These are phyloP conservation scores for Conomelus anceps DNA, from an alignment of 2,888 invertebrate species.

Conservation along the genomic window DNA sequence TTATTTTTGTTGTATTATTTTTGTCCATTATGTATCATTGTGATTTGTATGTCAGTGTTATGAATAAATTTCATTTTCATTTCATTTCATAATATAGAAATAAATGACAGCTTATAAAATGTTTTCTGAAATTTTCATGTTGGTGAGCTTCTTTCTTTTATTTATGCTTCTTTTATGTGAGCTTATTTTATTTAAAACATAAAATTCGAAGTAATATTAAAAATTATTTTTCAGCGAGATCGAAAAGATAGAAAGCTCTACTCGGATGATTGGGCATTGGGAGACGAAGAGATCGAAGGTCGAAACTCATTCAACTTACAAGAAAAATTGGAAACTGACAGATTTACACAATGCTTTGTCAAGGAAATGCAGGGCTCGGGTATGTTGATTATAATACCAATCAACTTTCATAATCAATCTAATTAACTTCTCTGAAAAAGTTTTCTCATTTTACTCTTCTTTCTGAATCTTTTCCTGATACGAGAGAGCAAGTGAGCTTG, in stretches of 20 bases:
- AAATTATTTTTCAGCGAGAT: slow-evolving; percentile 61
- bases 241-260: slow-evolving; percentile 88
- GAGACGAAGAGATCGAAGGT: slow-evolving; percentile 79
- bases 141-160: too few relatives aligned
- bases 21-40: too few relatives aligned
- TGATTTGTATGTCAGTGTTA: too few relatives aligned
- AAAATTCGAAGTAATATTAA: neutral
- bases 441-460: neutral
- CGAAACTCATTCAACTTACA: slow-evolving; percentile 82
- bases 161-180: too few relatives aligned
- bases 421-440: too few relatives aligned
- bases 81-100: too few relatives aligned
- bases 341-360: slow-evolving; percentile 73
- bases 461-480: neutral
- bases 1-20: too few relatives aligned
- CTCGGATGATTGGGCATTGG: slow-evolving; percentile 87
- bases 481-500: too few relatives aligned
- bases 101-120: too few relatives aligned
- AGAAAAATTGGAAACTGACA: slow-evolving; percentile 75
- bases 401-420: too few relatives aligned
- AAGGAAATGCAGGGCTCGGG: slow-evolving; percentile 77
- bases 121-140: too few relatives aligned
- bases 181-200: neutral
- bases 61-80: too few relatives aligned
- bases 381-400: slow-evolving; percentile 32